Evolutionary conservation across 2,113 vertebrate genomes (phyloP), one percentile per base, ranked within the genome.

Genomic region (Neodon shergylaensis): DNA sequence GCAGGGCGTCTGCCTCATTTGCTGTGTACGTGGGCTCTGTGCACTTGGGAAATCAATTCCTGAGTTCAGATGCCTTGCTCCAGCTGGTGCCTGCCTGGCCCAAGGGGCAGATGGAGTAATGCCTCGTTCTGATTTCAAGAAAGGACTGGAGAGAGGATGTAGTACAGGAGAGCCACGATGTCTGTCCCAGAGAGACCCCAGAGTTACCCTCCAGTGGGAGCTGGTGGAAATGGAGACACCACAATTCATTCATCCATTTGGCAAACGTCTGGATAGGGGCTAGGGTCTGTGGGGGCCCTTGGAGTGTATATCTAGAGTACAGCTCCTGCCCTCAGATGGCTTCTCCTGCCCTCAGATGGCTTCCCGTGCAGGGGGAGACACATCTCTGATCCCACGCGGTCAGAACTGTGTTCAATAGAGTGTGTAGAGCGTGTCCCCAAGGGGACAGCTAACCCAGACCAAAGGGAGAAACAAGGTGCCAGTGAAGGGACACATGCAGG

Each of bases 41-140:
- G 74, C 93, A 86, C 93, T 88, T 95, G 97, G 97, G 96, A 97
- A 98, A 97, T 94, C 95, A 94, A n/a, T 92, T 95, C 91, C 88
- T 0, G 1, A 95, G 94, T 88, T 52, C 97, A 94, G 91, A 86
- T 87, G 92, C 88, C 39, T 93, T 65, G 24, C 66, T 88, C 88
- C 97, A 97, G 97, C 97, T 98, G 98, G 89, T 95, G 96, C 95
- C 95, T 16, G 82, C 79, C 88, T 91, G 36, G 78, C 2, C 0
- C 28, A 31, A 66, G 49, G 79, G 58, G 74, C 95, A 79, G 91
- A 90, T 63, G 87, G 95, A 90, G 95, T 97, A 95, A 96, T 97
- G 96, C 72, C 92, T 74, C 91, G n/a, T 19, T 83, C 77, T 93
- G 97, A 94, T 97, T 97, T 97, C 95, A 94, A 88, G 91, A 84